Conservation (phyloP, 2,797 vertebrate genomes). For the Sciaenops ocellatus region DNA sequence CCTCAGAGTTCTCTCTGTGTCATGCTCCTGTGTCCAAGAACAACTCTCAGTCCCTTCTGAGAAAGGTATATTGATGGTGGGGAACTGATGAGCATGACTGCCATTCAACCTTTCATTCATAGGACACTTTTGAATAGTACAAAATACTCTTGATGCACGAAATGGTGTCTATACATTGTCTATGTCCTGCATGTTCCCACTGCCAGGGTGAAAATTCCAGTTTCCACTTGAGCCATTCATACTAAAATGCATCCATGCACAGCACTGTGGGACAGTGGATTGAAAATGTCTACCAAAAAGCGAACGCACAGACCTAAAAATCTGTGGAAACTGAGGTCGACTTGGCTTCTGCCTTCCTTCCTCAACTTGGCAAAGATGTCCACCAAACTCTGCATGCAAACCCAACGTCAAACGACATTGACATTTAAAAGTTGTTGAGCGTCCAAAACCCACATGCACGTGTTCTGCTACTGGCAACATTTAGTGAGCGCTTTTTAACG, state of each 20-base stretch:
- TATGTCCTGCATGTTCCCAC: not conserved
- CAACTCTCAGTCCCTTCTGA: not conserved
- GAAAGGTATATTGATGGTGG: not conserved
- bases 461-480: not conserved
- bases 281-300: conserved; percentile 25
- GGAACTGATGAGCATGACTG: not conserved
- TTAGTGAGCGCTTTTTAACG: not conserved
- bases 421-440: conserved; percentile 24
- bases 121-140: not conserved
- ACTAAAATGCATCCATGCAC: not conserved
- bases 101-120: not conserved
- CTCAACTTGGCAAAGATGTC: conserved; percentile 9
- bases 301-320: conserved; percentile 18
- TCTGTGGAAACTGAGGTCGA: conserved; percentile 42
- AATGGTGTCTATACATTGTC: not conserved
- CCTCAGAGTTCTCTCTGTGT: not conserved
- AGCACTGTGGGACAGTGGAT: conserved; percentile 1
- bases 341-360: conserved; percentile 6
- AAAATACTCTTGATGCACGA: not conserved
- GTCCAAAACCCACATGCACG: not conserved
- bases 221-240: conserved; percentile 1
- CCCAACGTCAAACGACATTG: conserved; percentile 11
- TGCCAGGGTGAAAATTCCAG: not conserved
- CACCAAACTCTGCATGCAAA: conserved; percentile 33
- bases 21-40: not conserved